Conservation (phyloP, 2,888 invertebrate genomes). For the Pseudococcus longispinus region DNA sequence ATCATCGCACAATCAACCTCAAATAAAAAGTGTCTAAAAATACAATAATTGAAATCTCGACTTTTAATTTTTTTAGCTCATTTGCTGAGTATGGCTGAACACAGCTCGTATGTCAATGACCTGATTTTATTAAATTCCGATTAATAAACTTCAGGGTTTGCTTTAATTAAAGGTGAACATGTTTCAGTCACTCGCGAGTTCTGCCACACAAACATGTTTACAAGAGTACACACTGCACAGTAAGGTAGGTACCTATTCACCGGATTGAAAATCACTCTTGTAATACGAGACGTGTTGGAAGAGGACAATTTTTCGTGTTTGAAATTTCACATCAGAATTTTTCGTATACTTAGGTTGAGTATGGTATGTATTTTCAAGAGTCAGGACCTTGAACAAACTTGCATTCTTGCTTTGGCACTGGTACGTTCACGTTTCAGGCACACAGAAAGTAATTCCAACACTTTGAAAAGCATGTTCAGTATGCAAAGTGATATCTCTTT, state of each 20-base stretch:
- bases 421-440: background rate
- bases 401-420: background rate
- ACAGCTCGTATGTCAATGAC: conserved; percentile 16
- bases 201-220: conserved; percentile 2
- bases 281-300: background rate
- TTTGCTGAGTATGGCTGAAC: background rate
- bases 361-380: background rate
- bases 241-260: background rate
- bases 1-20: background rate
- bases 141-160: background rate
- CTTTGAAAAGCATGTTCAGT: background rate
- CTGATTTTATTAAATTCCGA: conserved; percentile 19
- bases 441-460: background rate
- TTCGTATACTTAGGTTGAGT: background rate
- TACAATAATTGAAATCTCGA: background rate
- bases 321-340: background rate
- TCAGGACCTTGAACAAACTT: background rate
- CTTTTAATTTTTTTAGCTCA: background rate
- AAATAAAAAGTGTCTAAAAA: background rate
- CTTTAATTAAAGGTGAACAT: conserved; percentile 37
- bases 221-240: background rate
- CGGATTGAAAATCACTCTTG: background rate
- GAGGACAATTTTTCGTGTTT: background rate
- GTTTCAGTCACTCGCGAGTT: background rate
- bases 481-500: background rate